Evolutionary conservation across 2,797 vertebrate species (phyloP).

Genomic region (Rhinella marina): DNA sequence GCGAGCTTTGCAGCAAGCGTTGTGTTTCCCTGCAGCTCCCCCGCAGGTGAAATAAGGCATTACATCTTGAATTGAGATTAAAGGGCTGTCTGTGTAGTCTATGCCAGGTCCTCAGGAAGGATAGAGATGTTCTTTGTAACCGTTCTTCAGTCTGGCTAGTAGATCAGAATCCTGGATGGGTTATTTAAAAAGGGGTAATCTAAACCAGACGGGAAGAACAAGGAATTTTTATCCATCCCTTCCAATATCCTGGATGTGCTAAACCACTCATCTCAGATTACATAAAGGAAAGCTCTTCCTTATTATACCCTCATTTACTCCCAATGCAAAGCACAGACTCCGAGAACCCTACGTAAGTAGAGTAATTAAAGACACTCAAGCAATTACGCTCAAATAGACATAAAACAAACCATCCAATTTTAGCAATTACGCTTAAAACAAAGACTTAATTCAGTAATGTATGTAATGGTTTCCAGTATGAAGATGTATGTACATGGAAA

Average conservation of each 20-base stretch:
- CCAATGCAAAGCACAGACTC: conserved; percentile 1
- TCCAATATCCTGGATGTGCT: conserved; percentile 16
- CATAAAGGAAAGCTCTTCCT: conserved; percentile 12
- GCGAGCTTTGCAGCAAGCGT: not conserved
- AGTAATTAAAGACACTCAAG: conserved; percentile 52
- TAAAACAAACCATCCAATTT: conserved; percentile 56
- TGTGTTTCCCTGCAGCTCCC: not conserved
- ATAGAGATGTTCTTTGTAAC: too few species aligned
- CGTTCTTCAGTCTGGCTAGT: too few species aligned
- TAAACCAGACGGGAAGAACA: not conserved
- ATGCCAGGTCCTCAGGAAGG: too few species aligned
- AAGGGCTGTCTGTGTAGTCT: too few species aligned
- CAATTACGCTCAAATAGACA: conserved; percentile 46
- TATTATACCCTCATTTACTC: conserved; percentile 37
- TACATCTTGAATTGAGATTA: not conserved
- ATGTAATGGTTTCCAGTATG: not conserved
- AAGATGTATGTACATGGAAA: not conserved
- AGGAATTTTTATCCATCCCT: not conserved
- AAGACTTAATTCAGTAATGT: conserved; percentile 42
- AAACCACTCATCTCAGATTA: conserved; percentile 42
- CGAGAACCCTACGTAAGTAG: conserved; percentile 26
- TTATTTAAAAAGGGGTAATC: too few species aligned
- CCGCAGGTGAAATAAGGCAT: not conserved
- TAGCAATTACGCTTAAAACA: conserved; percentile 51
- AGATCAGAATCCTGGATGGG: too few species aligned